These are phyloP conservation scores for Psittacula echo DNA, from an alignment of 2,797 vertebrate species.

Conservation along the genomic window DNA sequence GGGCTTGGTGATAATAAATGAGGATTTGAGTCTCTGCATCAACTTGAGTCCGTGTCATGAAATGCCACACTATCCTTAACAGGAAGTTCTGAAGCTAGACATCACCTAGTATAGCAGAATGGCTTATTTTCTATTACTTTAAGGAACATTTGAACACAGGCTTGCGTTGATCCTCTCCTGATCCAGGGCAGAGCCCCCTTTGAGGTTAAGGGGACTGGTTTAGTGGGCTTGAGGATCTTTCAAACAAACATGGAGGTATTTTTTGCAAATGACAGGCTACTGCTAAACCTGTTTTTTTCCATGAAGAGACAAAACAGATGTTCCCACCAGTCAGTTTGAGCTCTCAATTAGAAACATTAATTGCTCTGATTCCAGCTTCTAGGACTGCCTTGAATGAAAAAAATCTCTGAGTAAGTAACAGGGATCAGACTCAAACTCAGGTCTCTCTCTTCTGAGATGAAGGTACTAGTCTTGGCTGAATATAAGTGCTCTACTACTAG, in stretches of 20 bases:
- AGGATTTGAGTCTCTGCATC: no score
- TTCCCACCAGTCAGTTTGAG: background rate
- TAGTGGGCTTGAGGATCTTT: background rate
- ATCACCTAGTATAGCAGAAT: background rate
- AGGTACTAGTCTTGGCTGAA: background rate
- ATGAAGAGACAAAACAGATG: accelerated
- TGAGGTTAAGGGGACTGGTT: background rate
- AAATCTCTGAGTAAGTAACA: background rate
- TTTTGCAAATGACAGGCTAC: background rate
- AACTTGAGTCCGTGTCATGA: no score
- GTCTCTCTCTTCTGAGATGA: background rate
- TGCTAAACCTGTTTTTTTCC: background rate
- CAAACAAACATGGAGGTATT: background rate
- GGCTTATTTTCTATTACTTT: background rate
- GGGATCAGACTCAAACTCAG: background rate
- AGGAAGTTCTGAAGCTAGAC: background rate
- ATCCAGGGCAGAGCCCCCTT: background rate
- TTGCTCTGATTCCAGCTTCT: background rate
- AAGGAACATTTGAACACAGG: background rate
- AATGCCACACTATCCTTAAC: background rate
- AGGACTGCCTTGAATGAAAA: background rate
- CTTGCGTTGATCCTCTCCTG: background rate
- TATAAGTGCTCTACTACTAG: background rate
- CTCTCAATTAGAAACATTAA: background rate
- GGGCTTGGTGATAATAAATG: no score